Evolutionary conservation across 2,797 vertebrate species (phyloP).

Genomic region (Hemitrygon akajei): DNA sequence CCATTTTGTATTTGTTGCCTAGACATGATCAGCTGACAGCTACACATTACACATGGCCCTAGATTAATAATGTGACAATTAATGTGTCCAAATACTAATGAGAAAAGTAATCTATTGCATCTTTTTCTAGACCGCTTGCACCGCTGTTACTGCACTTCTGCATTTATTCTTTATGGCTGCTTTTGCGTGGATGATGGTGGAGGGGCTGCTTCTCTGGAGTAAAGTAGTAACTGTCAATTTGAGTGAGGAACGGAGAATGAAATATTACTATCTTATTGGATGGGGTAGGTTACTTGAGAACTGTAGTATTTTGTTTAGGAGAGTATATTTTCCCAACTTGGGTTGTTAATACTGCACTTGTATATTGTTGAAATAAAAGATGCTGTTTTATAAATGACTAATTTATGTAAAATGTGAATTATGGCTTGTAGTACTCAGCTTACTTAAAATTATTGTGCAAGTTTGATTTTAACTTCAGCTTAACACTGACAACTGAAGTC

Average conservation of each 20-base stretch:
- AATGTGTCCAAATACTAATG: too few relatives aligned
- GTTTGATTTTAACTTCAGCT: background rate
- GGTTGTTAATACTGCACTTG: background rate
- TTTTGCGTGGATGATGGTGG: constrained; percentile 74
- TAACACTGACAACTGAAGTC: background rate
- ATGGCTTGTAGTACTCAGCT: background rate
- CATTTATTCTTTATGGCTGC: constrained; percentile 75
- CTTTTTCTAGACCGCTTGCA: constrained; percentile 61
- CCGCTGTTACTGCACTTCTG: constrained; percentile 64
- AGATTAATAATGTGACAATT: too few relatives aligned
- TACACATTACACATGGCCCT: background rate
- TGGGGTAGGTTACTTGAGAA: constrained; percentile 56
- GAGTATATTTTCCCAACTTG: background rate
- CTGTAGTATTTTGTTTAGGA: too few relatives aligned
- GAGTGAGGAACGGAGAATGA: constrained; percentile 69
- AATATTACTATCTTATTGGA: constrained; percentile 73
- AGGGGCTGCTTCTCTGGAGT: constrained; percentile 72
- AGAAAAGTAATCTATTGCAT: background rate
- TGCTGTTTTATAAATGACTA: background rate
- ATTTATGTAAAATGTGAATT: background rate
- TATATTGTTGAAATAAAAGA: background rate
- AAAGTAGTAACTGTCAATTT: constrained; percentile 72
- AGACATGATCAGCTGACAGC: background rate
- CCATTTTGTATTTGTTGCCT: too few relatives aligned
- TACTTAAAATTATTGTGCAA: background rate